Base-by-base conservation (phyloP, 2,888 invertebrate species). In the Mimachlamys varia region DNA sequence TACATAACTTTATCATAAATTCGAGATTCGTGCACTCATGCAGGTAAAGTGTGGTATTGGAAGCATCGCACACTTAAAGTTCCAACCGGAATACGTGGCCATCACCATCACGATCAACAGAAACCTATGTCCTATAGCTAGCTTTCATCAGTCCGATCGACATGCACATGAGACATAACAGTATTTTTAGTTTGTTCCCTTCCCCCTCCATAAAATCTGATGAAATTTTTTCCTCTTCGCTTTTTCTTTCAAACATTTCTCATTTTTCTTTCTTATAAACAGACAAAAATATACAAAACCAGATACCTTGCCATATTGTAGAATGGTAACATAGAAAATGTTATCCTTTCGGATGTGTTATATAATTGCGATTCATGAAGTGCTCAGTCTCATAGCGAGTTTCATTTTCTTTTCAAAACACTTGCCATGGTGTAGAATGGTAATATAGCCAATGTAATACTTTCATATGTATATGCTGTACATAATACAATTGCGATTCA, bases 1-100 rank as follows among this genome's bases (percentile, higher is more conserved):
- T 76, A 27, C 76, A 76, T 76, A 27, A 33, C 76, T 33, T 76
- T 76, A 76, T 76, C 76, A 76, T 76, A 76, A 76, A 76, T 76
- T 12, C 33, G 33, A 76, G 17, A 76, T 27, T 76, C 33, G 33
- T 76, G 12, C 76, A 76, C 76, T 76, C 33, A 76, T 22, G 33
- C 76, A 76, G 33, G 33, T 76, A 76, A 58, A 33, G 27, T 33
- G 76, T 76, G 76, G 10, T 33, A 58, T 58, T 10, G 33, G 33
- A 76, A 76, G 22, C 22, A 0, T 76, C 27, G 33, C 76, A 33
- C 7, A 62, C 62, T 76, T 27, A 76, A 76, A 76, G 33, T 76
- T 76, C 76, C 76, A 33, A 33, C 19, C n/a, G 58, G 58, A 58
- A n/a, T 13, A 12, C 27, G 15, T 10, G 13, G 7, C 7, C 12